These are phyloP conservation scores for Pachyseris speciosa DNA, from an alignment of 64 coral and sea anemone genomes.

Conservation along the genomic window DNA sequence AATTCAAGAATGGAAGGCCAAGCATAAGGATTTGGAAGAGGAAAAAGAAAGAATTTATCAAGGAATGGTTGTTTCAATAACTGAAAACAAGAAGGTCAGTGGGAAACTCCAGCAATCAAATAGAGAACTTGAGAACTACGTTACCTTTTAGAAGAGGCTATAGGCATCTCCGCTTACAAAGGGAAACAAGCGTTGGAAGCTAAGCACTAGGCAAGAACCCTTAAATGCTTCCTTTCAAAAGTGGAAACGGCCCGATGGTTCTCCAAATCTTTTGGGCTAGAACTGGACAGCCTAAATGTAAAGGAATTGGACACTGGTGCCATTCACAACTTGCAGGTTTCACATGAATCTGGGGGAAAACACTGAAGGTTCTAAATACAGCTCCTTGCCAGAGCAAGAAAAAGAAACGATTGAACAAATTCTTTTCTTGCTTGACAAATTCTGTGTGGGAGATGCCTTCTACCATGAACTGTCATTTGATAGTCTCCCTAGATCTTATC, in stretches of 20 bases:
- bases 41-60: slow-evolving; percentile 45
- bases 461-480: background rate
- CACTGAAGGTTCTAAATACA: background rate
- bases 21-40: slow-evolving; percentile 50
- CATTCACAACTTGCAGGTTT: background rate
- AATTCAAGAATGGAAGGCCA: slow-evolving; percentile 50
- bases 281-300: slow-evolving; percentile 52
- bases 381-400: background rate
- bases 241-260: slow-evolving; percentile 69
- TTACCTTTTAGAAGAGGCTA: background rate
- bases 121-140: slow-evolving; percentile 40
- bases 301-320: slow-evolving; percentile 70
- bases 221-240: slow-evolving; percentile 66
- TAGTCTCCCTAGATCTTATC: slow-evolving; percentile 22
- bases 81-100: background rate
- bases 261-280: slow-evolving; percentile 72
- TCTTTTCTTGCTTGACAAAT: background rate
- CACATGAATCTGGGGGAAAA: background rate
- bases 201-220: slow-evolving; percentile 70
- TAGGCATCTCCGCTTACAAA: slow-evolving; percentile 17
- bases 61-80: slow-evolving; percentile 11
- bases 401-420: background rate
- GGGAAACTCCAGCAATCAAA: slow-evolving; percentile 29
- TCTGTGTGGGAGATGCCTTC: slow-evolving; percentile 1
- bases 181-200: slow-evolving; percentile 61